A percentile compares a stretch with the other conserved stretches of the same genome.
These are phyloP conservation scores for Rhizoglyphus robini DNA, from an alignment of 1,140 invertebrate genomes.

Conservation along the genomic window DNA sequence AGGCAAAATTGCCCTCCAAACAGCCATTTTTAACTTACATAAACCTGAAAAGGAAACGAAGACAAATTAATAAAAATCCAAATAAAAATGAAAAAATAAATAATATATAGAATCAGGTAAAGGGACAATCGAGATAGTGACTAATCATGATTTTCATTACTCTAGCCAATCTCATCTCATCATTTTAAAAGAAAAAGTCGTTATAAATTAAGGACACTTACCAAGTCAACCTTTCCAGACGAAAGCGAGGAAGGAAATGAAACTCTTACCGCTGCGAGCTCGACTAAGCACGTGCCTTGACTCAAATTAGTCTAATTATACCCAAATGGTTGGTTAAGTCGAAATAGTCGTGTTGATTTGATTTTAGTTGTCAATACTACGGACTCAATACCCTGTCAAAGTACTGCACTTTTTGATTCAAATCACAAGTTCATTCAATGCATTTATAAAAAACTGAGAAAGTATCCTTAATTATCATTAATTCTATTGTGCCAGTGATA, in stretches of 20 bases:
- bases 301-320: neutral
- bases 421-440: neutral
- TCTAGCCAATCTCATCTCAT: conserved; percentile 12
- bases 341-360: neutral
- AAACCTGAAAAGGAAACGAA: neutral
- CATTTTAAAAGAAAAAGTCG: neutral
- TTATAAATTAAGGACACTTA: neutral
- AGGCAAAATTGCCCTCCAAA: neutral
- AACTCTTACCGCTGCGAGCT: neutral
- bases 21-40: neutral
- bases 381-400: neutral
- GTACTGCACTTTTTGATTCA: neutral
- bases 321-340: neutral
- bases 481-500: too few species aligned
- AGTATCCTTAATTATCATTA: neutral
- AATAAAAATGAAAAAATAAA: conserved; percentile 3
- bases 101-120: neutral
- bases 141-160: conserved; percentile 13
- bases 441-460: neutral
- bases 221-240: neutral
- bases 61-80: neutral
- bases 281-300: neutral
- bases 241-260: neutral
- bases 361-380: neutral
- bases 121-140: neutral